Evolutionary conservation across 2,797 vertebrate genomes (phyloP), one percentile per base, ranked within the genome.

Genomic region (Aotus griseimembra): DNA sequence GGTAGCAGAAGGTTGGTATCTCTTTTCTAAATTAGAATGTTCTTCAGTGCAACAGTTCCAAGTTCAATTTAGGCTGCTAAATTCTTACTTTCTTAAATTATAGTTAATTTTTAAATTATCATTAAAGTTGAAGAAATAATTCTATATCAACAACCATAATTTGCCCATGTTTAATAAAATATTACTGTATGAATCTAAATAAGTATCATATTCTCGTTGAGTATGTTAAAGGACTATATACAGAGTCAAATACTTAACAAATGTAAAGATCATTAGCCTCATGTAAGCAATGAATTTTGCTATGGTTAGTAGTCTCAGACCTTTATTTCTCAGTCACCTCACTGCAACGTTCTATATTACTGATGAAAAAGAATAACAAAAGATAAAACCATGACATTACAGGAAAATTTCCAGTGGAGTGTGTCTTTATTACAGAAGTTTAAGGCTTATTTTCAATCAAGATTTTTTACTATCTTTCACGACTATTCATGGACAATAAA

Each of bases 281-380:
- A 90, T 82, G 81, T 85, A 93, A 79, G 57, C 84, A 82, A 55
- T 88, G 79, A 90, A 82, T 90, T 95, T 82, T 88, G 64, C n/a
- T 86, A 88, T 58, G 93, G 30, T 86, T 83, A 44, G 11, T 80
- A 76, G n/a, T n/a, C 64, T 82, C 11, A 90, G 52, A 67, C 77
- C 26, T 96, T 97, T 96, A 92, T 88, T 96, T 97, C 79, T 58
- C 46, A 89, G 67, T 93, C 70, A 70, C 30, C 36, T 97, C 41
- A 77, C 39, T 76, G 39, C 20, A 90, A 36, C 90, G 81, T 76
- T 96, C 81, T 93, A 12, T 82, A 55, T 84, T 82, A 77, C 82
- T 96, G 90, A 97, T 93, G 64, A 94, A 97, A 97, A 97, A 97
- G 96, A 96, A 97, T 96, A 97, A 97, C 95, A 97, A 84, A 97